Evolutionary conservation across 1,140 invertebrate genomes (phyloP), one percentile per base, ranked within the genome.

Genomic region (Hypsibius dujardini): DNA sequence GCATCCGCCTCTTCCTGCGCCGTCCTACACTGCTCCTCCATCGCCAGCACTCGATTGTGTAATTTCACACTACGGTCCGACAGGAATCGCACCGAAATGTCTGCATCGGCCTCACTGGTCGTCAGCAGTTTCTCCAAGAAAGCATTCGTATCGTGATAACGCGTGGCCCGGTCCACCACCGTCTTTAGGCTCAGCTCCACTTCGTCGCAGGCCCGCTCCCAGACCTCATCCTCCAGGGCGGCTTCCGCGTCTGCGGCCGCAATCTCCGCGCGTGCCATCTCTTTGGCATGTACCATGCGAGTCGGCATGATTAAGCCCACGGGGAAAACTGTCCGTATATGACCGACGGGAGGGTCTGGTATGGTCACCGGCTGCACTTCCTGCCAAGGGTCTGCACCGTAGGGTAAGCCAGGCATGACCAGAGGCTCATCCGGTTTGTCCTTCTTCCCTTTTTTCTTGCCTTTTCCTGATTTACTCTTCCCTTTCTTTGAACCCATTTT

Each of bases 371-470:
- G 62, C 45, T 67, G 62, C 12, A 45, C 62, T 67, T 67, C 62
- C 42, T 15, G 3, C 62, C 62, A 67, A 7, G 62, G 62, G 3
- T 67, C 62, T 7, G 62, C 62, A 12, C 62, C 62, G 62, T 67
- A 67, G 3, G 62, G 62, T 7, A 15, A 67, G 62, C 62, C 42
- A 42, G 62, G 62, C 42, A 15, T 12, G 12, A 45, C 12, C 3
- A 15, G 12, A 67, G 3, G 7, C 12, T 67, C 12, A 7, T 12
- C 12, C 3, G 42, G 3, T 67, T 67, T 67, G 3, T 67, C 45
- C 12, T 12, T 45, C 12, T 12, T 15, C 12, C 12, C 12, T 42
- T 67, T 67, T 42, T 67, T 67, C 42, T 45, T 67, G 12, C 62
- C 62, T 42, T 67, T 67, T 3, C 45, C 45, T 7, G 50, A 56